These are phyloP conservation scores for Gari tellinella DNA, from an alignment of 2,888 invertebrate genomes.

Conservation along the genomic window DNA sequence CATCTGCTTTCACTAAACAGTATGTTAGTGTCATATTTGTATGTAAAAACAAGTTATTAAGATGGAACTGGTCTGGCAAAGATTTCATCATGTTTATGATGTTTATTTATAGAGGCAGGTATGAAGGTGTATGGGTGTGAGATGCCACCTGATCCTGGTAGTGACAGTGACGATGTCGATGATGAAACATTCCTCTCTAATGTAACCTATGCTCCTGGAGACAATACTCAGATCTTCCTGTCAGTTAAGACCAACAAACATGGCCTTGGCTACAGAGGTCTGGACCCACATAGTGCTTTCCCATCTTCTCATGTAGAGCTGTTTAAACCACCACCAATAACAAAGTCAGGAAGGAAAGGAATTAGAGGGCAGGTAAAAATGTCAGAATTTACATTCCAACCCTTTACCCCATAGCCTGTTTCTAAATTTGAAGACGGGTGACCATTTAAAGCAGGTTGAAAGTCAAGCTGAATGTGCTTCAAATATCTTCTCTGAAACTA, in stretches of 20 bases:
- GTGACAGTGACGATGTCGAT: slow-evolving; percentile 62
- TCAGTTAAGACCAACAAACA: slow-evolving; percentile 90
- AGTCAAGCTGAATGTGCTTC: no score
- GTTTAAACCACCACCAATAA: slow-evolving; percentile 67
- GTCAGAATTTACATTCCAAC: no score
- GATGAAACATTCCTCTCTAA: slow-evolving; percentile 64
- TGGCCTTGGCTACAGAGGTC: slow-evolving; percentile 85
- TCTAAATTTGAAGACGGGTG: no score
- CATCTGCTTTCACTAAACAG: no score
- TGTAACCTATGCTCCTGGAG: slow-evolving; percentile 84
- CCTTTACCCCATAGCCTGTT: no score
- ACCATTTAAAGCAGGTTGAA: no score
- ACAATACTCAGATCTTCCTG: slow-evolving; percentile 87
- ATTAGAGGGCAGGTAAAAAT: slow-evolving; percentile 79
- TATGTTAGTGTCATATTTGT: no score
- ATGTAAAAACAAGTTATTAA: no score
- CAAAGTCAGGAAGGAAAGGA: slow-evolving; percentile 70
- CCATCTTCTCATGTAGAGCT: slow-evolving; percentile 72
- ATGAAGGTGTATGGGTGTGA: slow-evolving; percentile 79
- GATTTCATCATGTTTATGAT: no score
- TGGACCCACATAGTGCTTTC: slow-evolving; percentile 77
- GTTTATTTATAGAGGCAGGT: no score
- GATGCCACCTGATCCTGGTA: slow-evolving; percentile 66
- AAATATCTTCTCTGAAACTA: no score
- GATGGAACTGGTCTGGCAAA: no score